Evolutionary conservation across 2,113 vertebrate genomes (phyloP).

Genomic region (Pardalotus punctatus): DNA sequence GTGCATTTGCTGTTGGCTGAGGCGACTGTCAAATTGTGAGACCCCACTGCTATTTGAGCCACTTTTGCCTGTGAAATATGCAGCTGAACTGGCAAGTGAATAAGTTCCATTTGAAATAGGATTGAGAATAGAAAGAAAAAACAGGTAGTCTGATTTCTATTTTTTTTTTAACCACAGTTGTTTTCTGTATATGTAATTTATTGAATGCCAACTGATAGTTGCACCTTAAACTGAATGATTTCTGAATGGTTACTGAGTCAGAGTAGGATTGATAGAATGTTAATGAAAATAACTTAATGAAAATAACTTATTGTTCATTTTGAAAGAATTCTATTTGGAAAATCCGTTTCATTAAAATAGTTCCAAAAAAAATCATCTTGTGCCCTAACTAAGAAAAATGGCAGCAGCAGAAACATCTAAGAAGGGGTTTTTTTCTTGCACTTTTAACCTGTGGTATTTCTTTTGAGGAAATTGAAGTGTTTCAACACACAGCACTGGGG

Average conservation of each 20-base stretch:
- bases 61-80: constrained; percentile 52
- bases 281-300: constrained; percentile 65
- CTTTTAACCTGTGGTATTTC: constrained; percentile 69
- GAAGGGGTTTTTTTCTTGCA: background rate
- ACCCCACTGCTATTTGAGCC: constrained; percentile 55
- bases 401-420: constrained; percentile 38
- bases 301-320: constrained; percentile 58
- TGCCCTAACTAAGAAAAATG: background rate
- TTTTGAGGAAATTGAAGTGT: constrained; percentile 50
- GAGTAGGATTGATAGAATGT: constrained; percentile 52
- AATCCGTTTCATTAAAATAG: constrained; percentile 41
- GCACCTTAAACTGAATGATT: constrained; percentile 66
- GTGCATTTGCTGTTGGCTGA: constrained; percentile 47
- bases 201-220: constrained; percentile 72
- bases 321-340: constrained; percentile 53
- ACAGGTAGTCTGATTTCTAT: constrained; percentile 32
- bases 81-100: constrained; percentile 40
- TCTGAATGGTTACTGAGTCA: constrained; percentile 61
- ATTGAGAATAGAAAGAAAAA: constrained; percentile 32
- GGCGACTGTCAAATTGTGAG: constrained; percentile 14
- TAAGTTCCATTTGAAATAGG: constrained; percentile 40
- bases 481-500: background rate
- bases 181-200: constrained; percentile 65
- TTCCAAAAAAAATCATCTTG: background rate
- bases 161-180: constrained; percentile 55